Evolutionary conservation across 2,888 invertebrate species (phyloP), one percentile per base, ranked within the genome.

Genomic region (Xylota sylvarum): DNA sequence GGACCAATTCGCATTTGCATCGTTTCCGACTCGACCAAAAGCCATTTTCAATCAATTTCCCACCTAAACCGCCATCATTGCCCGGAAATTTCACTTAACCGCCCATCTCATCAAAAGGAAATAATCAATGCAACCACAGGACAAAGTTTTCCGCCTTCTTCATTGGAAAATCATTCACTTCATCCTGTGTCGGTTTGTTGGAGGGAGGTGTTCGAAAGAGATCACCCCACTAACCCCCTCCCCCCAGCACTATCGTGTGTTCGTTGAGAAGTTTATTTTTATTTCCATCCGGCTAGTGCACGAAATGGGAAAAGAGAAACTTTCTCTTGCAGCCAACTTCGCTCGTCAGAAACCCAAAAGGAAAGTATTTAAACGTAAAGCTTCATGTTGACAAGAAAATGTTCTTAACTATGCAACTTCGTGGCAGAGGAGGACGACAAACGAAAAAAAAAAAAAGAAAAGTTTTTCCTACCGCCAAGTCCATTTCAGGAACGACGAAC

Each of bases 381-480:
- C 82, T 82, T 62, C 82, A 67, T 82, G 86, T 86, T 86, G 86
- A 86, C 82, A 86, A 78, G 86, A 69, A 82, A 82, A 77, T 77
- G 72, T 82, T 82, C 82, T 86, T 77, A 86, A 86, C 86, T 82
- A 73, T 82, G 67, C 77, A 86, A 62, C 86, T 86, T 77, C 43
- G 19, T 60, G 60, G 56, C 62, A 55, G n/a, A 50, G 32, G 5
- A 30, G 3, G 37, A 10, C 2, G 3, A 43, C 37, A 40, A 43
- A 14, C n/a, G 10, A 14, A 43, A 50, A 46, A 55, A 5, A 32
- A 37, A 32, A 64, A 55, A 27, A 1, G 19, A 32, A 52, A 78
- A 65, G 17, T 69, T 69, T 78, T 46, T 9, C 19, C 64, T 46
- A 19, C 46, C 37, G 48, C 9, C 52, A 55, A 74, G 67, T 80